Conservation (phyloP, 2,113 vertebrate genomes). For the Accipiter cooperii region DNA sequence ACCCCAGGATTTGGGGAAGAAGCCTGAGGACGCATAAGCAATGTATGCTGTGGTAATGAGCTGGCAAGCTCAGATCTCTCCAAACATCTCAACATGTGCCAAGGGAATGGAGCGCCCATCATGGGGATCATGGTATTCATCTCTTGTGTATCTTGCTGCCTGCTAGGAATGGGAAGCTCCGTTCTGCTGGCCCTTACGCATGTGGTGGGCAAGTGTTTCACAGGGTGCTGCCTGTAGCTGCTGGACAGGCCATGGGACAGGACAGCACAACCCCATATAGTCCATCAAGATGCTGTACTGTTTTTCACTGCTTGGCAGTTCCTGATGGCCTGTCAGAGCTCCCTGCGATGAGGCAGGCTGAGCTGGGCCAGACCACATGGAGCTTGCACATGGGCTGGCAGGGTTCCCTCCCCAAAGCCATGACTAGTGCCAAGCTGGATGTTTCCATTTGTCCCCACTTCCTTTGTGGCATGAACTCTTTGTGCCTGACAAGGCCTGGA, state of each 20-base stretch:
- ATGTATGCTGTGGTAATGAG: not conserved
- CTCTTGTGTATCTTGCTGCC: rapidly evolving
- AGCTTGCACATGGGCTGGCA: constrained; percentile 29
- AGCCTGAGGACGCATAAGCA: not conserved
- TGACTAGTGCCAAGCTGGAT: not conserved
- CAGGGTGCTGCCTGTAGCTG: not conserved
- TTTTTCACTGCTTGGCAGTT: not conserved
- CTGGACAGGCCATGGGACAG: not conserved
- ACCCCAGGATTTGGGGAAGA: not conserved
- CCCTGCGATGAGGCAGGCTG: not conserved
- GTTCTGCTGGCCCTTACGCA: not conserved
- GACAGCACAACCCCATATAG: not conserved
- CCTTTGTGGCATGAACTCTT: not conserved
- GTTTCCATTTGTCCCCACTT: constrained; percentile 6
- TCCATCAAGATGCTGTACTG: not conserved
- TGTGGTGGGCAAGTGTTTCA: not conserved
- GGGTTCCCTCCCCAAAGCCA: not conserved
- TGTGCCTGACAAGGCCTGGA: not conserved
- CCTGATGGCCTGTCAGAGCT: not conserved
- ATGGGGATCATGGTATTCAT: rapidly evolving
- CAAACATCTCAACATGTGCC: not conserved
- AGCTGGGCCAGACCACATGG: not conserved
- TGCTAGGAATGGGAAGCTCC: not conserved
- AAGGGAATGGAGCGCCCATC: not conserved
- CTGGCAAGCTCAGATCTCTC: not conserved